phyloP scores from a whole-genome alignment of 2,888 invertebrate genomes.

The Dysmachus trigonus region DNA sequence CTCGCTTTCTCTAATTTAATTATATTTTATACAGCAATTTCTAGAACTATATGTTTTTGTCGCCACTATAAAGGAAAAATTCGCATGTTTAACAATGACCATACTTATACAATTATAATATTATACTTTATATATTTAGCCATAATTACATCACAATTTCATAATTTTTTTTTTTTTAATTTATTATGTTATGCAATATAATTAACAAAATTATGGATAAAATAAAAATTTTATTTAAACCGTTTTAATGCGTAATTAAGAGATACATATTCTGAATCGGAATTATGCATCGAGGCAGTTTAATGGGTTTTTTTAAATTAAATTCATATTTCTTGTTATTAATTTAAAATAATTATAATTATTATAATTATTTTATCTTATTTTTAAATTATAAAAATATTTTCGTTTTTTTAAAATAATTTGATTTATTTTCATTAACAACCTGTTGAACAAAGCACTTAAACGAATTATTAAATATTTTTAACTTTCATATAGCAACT shows the following conservation, averaged over 20 bases:
- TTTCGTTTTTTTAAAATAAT: neutral
- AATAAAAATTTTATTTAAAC: neutral
- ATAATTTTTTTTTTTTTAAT: neutral
- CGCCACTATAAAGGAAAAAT: neutral
- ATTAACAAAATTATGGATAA: neutral
- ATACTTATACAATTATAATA: neutral
- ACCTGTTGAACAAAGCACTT: neutral
- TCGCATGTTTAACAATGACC: neutral
- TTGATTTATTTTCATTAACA: neutral
- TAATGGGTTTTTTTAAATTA: neutral
- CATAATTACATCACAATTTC: conserved; percentile 7
- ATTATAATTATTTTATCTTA: neutral
- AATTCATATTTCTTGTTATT: neutral
- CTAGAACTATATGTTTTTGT: neutral
- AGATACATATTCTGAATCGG: neutral
- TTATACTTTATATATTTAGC: neutral
- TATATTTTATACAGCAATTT: neutral
- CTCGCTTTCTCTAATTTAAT: neutral
- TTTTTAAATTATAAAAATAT: neutral
- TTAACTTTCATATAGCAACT: neutral
- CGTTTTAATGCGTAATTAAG: neutral
- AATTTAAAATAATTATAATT: neutral
- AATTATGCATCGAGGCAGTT: neutral
- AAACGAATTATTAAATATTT: neutral
- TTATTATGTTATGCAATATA: neutral